Percentiles rank a stretch among this genome's conserved stretches.
These are phyloP conservation scores for Drosophila truncata DNA, from an alignment of 1,140 invertebrate species.

Conservation along the genomic window DNA sequence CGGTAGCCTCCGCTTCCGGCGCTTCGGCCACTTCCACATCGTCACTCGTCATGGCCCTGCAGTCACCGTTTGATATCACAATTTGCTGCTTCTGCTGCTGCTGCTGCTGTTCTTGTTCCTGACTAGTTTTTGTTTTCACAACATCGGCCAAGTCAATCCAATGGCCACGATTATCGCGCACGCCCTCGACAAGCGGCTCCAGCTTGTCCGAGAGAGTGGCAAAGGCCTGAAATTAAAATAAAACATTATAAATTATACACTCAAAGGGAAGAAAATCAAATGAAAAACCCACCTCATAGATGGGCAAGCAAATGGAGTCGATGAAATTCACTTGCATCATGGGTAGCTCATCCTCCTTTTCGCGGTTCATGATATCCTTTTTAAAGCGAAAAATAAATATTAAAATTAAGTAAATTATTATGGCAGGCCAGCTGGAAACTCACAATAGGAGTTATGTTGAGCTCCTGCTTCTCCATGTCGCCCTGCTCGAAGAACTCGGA, in stretches of 20 bases:
- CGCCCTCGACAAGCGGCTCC: slow-evolving; percentile 93
- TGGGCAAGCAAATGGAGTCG: slow-evolving; percentile 97
- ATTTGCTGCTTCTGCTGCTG: slow-evolving; percentile 57
- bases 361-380: slow-evolving; percentile 98
- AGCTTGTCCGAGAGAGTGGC: slow-evolving; percentile 91
- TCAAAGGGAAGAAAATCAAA: neutral
- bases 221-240: slow-evolving; percentile 90
- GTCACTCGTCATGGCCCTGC: slow-evolving; percentile 50
- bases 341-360: slow-evolving; percentile 97
- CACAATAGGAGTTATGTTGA: slow-evolving; percentile 95
- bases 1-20: slow-evolving; percentile 5
- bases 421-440: slow-evolving; percentile 84
- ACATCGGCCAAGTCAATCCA: slow-evolving; percentile 92
- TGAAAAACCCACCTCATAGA: slow-evolving; percentile 93
- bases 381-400: neutral
- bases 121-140: slow-evolving; percentile 81
- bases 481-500: slow-evolving; percentile 98
- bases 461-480: slow-evolving; percentile 94
- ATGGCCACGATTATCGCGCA: slow-evolving; percentile 92
- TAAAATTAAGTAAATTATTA: neutral
- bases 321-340: slow-evolving; percentile 99
- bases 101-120: slow-evolving; percentile 53
- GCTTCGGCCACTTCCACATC: slow-evolving; percentile 27
- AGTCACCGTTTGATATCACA: slow-evolving; percentile 77
- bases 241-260: no score